Percentiles rank a stretch among this genome's conserved stretches.
These are phyloP conservation scores for Potorous gilbertii DNA, from an alignment of 2,797 vertebrate genomes.

Conservation along the genomic window DNA sequence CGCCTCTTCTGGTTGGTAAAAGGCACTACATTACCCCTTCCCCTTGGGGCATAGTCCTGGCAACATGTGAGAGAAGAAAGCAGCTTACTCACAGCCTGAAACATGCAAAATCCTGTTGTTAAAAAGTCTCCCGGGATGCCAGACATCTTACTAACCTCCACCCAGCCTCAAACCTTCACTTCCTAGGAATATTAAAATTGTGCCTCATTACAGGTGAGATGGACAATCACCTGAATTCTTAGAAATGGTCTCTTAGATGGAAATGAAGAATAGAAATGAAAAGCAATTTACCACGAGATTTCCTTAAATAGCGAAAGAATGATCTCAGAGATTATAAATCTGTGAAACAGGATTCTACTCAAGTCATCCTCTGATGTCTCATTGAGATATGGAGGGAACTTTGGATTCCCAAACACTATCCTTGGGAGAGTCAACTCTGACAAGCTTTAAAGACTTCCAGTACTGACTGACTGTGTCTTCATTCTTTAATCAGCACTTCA, in stretches of 20 bases:
- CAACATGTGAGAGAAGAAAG: not conserved
- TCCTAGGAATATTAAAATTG: not conserved
- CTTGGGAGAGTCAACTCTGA: not conserved
- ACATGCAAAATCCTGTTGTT: not conserved
- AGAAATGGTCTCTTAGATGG: not conserved
- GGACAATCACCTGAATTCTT: not conserved
- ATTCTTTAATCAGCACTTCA: not conserved
- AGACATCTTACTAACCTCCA: not conserved
- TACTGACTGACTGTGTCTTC: not conserved
- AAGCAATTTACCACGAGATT: not conserved
- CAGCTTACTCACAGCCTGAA: conserved; percentile 22
- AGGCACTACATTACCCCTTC: not conserved
- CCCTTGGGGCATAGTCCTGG: not conserved
- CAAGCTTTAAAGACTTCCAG: not conserved
- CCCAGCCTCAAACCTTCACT: not conserved
- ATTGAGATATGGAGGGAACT: not conserved
- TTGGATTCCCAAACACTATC: not conserved
- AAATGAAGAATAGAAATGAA: not conserved
- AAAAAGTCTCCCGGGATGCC: not conserved
- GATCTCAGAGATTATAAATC: not conserved
- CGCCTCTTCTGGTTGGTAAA: not conserved
- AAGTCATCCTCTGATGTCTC: not conserved
- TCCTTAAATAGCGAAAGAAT: not conserved
- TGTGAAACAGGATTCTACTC: not conserved
- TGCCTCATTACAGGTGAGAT: not conserved